Percentiles rank a stretch among this genome's conserved stretches.
These are phyloP conservation scores for Hypothenemus hampei DNA, from an alignment of 1,140 invertebrate genomes.

Conservation along the genomic window DNA sequence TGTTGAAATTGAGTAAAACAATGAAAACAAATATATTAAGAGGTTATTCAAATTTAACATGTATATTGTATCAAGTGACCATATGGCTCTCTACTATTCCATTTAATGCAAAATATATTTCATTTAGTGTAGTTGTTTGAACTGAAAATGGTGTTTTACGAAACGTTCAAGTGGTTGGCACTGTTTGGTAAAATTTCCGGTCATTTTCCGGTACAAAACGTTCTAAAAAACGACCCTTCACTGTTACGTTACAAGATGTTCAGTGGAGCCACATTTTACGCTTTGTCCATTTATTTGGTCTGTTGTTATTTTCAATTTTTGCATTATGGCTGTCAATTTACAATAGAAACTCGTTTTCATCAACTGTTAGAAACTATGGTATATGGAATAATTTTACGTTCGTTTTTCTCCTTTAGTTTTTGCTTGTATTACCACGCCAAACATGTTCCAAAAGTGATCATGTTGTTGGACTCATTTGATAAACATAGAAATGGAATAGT, in stretches of 20 bases:
- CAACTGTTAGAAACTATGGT: background rate
- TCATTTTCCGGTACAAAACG: conserved; percentile 7
- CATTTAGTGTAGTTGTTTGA: too few species aligned
- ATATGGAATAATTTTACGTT: background rate
- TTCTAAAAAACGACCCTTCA: background rate
- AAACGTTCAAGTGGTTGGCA: background rate
- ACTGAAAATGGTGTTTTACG: conserved; percentile 1
- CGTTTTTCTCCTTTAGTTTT: conserved; percentile 2
- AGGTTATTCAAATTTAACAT: too few species aligned
- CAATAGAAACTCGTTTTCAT: background rate
- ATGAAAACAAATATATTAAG: too few species aligned
- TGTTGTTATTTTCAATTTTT: background rate
- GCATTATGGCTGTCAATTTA: background rate
- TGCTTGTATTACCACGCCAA: background rate
- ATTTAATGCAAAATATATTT: too few species aligned
- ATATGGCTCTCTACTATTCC: too few species aligned
- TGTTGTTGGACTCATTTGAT: conserved; percentile 4
- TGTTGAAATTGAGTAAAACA: too few species aligned
- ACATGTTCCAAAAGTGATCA: background rate
- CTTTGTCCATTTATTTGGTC: background rate
- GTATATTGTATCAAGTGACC: too few species aligned
- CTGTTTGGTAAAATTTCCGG: conserved; percentile 16
- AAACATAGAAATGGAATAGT: background rate
- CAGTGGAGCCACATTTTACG: conserved; percentile 3
- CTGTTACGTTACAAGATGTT: background rate